Evolutionary conservation across 2,797 vertebrate genomes (phyloP), one percentile per base, ranked within the genome.

Genomic region (Nannoperca australis): DNA sequence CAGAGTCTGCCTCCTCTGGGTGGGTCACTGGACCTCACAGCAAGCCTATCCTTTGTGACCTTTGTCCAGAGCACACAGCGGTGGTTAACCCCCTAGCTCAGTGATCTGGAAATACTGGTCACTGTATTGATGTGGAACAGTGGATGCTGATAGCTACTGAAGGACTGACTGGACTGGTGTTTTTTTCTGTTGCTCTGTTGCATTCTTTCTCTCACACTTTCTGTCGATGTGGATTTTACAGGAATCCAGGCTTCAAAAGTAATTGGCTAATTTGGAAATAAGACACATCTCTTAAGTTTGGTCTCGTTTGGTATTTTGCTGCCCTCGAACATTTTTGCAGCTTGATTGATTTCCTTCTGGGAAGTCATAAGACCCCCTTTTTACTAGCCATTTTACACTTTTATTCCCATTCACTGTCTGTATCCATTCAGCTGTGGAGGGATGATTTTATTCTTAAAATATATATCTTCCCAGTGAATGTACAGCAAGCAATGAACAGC

Each of bases 41-140:
- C 50, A 56, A 58, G 72, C 62, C 63, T 82, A 63, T 80, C 65
- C 75, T 65, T 62, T 70, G 60, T 83, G 74, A 91, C 82, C 86
- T 84, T 86, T 86, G 88, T 87, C 83, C 76, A 59, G 54, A 81
- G 76, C 62, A 36, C 40, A 70, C 73, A 61, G 66, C 53, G 11
- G 34, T 51, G 75, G 84, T 88, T 82, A 74, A 87, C 70, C 82
- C 70, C 24, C 44, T n/a, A 64, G 65, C 84, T 84, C 63, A 40
- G 45, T 70, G 82, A 85, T 83, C 58, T 85, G 72, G 65, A 93
- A 89, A 79, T 73, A 81, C 79, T 85, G 78, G 78, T 81, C 18
- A 27, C 27, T 72, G 36, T 83, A 81, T 81, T 74, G 86, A 88
- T 81, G 82, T 75, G 68, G 68, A 87, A 62, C 70, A 50, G 50